These are phyloP conservation scores for Venustoraphidia nigricollis DNA, from an alignment of 2,888 invertebrate genomes.

Conservation along the genomic window DNA sequence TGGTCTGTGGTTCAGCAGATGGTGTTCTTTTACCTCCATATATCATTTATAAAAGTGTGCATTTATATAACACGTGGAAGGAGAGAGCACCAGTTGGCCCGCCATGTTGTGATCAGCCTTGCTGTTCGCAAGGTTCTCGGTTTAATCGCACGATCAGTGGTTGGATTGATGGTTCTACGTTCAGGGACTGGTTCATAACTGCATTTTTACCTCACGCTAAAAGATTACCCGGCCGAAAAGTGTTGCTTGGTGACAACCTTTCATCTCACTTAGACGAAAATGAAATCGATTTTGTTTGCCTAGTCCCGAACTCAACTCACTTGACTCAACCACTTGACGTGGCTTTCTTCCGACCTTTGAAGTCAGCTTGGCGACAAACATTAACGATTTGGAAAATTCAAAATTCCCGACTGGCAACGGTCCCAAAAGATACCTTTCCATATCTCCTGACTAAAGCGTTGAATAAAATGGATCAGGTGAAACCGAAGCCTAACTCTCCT, in stretches of 20 bases:
- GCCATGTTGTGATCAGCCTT: conserved; percentile 11
- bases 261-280: conserved; percentile 9
- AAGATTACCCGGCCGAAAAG: conserved; percentile 9
- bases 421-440: background rate
- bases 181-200: conserved; percentile 5
- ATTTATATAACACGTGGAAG: conserved; percentile 5
- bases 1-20: conserved; percentile 20
- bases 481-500: conserved; percentile 5
- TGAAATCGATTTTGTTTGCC: conserved; percentile 6
- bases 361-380: conserved; percentile 10
- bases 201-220: conserved; percentile 10
- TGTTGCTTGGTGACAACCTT: conserved; percentile 9
- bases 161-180: conserved; percentile 16
- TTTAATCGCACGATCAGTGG: conserved; percentile 16
- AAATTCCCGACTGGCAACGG: background rate
- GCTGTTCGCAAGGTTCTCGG: conserved; percentile 10
- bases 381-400: conserved; percentile 7
- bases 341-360: conserved; percentile 11
- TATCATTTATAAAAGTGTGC: conserved; percentile 19
- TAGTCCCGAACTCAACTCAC: conserved; percentile 11
- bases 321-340: conserved; percentile 13
- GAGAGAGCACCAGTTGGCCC: conserved; percentile 14
- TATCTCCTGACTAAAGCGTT: conserved; percentile 6
- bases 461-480: conserved; percentile 9
- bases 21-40: conserved; percentile 21